Evolutionary conservation across 1,140 invertebrate species (phyloP).

Genomic region (Hylaeus anthracinus): DNA sequence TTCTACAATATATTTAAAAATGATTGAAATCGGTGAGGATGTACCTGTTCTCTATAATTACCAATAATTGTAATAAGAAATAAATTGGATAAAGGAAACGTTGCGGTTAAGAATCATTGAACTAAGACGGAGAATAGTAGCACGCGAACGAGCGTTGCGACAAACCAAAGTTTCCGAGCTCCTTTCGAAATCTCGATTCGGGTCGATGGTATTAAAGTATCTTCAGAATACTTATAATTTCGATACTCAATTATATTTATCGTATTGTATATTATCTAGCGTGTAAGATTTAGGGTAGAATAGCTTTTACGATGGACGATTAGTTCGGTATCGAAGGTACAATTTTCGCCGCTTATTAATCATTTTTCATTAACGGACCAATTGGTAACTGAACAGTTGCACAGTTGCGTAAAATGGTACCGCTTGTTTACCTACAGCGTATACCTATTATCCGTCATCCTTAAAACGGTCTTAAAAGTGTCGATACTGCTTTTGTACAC

Average conservation of each 20-base stretch:
- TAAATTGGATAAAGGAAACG: no score
- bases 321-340: neutral
- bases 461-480: neutral
- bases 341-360: no score
- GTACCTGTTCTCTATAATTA: no score
- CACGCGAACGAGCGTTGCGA: no score
- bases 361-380: neutral
- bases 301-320: neutral
- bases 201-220: neutral
- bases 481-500: neutral
- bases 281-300: neutral
- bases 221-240: neutral
- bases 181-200: neutral
- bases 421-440: neutral
- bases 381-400: conserved; percentile 6
- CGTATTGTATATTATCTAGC: neutral
- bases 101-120: no score
- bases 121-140: no score
- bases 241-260: conserved; percentile 10
- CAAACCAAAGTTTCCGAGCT: neutral
- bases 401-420: neutral
- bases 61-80: no score
- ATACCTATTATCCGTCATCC: neutral
- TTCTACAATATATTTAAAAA: no score
- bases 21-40: no score